Evolutionary conservation across 1,140 invertebrate species (phyloP), one percentile per base, ranked within the genome.

Genomic region (Bombus consobrinus): DNA sequence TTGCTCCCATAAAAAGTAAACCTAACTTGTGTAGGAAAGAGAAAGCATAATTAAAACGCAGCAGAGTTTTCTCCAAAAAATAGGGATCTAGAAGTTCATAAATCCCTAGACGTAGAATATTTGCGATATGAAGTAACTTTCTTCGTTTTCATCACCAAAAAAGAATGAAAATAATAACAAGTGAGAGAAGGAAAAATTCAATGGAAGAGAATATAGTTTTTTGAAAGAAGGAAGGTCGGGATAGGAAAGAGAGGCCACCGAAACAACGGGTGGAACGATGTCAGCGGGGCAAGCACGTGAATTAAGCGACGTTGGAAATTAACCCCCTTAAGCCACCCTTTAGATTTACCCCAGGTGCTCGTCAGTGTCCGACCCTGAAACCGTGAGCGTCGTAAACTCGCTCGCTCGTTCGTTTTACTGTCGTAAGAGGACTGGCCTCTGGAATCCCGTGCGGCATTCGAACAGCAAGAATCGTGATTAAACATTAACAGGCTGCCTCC

Each of bases 301-400:
- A 90, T 90, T 90, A 90, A 90, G 89, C 89, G 87, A 82, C 87
- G 83, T 69, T 90, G 89, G 87, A 90, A 88, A 90, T 90, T 88
- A 89, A 90, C 89, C 88, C 88, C 89, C 86, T 90, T 88, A 86
- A 90, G 81, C 83, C 87, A 90, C 80, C 87, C 89, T 81, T 85
- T 85, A 71, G 83, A 90, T 90, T 90, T 88, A 90, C 89, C 89
- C 89, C 89, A 90, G 89, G 89, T 90, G 87, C 89, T 90, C 89
- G 89, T 90, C 89, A 90, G 87, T 90, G 89, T 90, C 89, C 89
- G 87, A 90, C 89, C 89, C 89, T 90, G 89, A 90, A 90, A 89
- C 88, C 75, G 80, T 80, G 87, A 77, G 88, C 87, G 69, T 90
- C 89, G 89, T 90, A 88, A 86, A 90, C 88, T 86, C 83, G 87